A percentile compares a stretch with the other conserved stretches of the same genome.
Evolutionary conservation across 30 jellyfish, hydroid and myxozoan genomes (phyloP).

Genomic region (Turritopsis dohrnii): DNA sequence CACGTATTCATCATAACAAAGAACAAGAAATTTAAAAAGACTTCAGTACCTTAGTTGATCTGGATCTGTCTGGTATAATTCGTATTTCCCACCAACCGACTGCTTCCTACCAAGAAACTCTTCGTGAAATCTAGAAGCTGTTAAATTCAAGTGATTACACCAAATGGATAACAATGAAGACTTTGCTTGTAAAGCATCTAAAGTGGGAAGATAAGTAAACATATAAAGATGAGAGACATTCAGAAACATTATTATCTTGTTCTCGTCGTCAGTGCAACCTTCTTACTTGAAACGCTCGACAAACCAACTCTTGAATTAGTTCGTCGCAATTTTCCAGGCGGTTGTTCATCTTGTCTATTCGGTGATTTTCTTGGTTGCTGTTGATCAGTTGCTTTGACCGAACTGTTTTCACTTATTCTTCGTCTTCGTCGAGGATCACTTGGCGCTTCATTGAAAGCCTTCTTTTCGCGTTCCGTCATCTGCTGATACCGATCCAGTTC

Average conservation of each 20-base stretch:
- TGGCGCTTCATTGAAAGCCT: conserved; percentile 45
- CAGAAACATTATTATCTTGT: too few species aligned
- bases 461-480: conserved; percentile 73
- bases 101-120: conserved; percentile 85
- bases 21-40: neutral
- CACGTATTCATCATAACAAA: neutral
- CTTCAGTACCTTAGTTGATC: conserved; percentile 18
- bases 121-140: conserved; percentile 66
- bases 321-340: conserved; percentile 13
- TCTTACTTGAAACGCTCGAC: neutral
- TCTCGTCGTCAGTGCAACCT: neutral
- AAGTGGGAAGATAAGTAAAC: neutral
- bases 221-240: neutral
- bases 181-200: conserved; percentile 53
- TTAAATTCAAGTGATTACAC: conserved; percentile 53
- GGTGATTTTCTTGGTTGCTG: conserved; percentile 25
- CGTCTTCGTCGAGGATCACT: conserved; percentile 90
- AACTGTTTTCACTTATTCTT: conserved; percentile 26
- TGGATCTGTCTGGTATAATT: conserved; percentile 44
- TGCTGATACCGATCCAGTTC: conserved; percentile 48
- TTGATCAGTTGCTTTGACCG: neutral
- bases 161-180: conserved; percentile 54
- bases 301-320: neutral
- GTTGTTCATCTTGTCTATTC: conserved; percentile 26
- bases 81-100: conserved; percentile 77